Base-by-base conservation (phyloP, 2,113 vertebrate genomes). In the Pachypanchax playfairii region DNA sequence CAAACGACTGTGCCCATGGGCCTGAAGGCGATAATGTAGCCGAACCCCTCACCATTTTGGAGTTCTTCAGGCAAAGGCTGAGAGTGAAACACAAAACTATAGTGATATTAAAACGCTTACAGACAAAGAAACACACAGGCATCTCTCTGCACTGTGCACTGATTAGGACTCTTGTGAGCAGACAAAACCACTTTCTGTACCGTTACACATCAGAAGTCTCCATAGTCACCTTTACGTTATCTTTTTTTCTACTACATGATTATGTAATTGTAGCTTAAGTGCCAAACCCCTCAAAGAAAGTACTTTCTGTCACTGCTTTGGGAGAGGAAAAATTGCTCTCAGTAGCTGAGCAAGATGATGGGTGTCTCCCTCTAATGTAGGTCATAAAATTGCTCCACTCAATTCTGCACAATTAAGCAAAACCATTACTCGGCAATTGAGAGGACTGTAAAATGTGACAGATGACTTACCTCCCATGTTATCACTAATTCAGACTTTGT, bases 401-500 rank as follows among this genome's bases (percentile, higher is more conserved):
- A 88, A 91, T 91, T 91, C 79, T 88, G 86, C 84, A 85, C 91
- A 91, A 91, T 93, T 93, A 91, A 90, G 83, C 89, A 88, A 84
- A 87, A 79, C 82, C 82, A 89, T 90, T 88, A 88, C 71, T 63
- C 25, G 44, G 66, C 60, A n/a, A 79, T 64, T 60, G 80, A 66
- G 60, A 48, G 73, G 88, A 86, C 70, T 67, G 79, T 88, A 86
- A 89, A 90, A 90, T 84, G 65, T 91, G 87, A 92, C 84, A 89
- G 88, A 92, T 85, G 87, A 95, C 96, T 98, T 94, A 98, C 96
- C 90, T 98, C 96, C 96, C 96, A 98, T 48, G 94, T 96, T 86
- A 98, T 98, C 85, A 98, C 96, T 87, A 98, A 92, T 89, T 98
- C 96, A 62, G 96, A 96, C 71, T 94, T 95, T 85, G 95, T 97